phyloP scores from a whole-genome alignment of 2,888 invertebrate species.

The Melinaea marsaeus region DNA sequence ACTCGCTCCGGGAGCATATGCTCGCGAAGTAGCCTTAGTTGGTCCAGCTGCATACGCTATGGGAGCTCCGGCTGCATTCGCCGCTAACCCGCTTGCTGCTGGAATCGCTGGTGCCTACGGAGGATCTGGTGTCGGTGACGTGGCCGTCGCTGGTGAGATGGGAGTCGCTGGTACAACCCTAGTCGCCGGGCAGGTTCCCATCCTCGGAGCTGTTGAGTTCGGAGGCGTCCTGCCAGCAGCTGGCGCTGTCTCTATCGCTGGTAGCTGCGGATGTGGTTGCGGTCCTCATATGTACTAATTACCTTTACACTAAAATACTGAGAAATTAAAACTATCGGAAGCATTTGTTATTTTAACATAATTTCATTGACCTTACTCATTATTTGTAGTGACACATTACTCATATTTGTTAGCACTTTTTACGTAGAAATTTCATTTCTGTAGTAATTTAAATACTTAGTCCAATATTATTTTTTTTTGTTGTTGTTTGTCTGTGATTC shows the following conservation, averaged over 20 bases:
- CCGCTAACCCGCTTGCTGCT: background rate
- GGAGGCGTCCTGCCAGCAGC: constrained; percentile 36
- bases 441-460: too few relatives aligned
- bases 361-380: too few relatives aligned
- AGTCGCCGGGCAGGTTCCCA: constrained; percentile 40
- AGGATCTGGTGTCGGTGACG: constrained; percentile 35
- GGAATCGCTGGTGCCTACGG: constrained; percentile 30
- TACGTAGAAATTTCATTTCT: too few relatives aligned
- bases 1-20: too few relatives aligned
- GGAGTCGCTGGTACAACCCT: constrained; percentile 42
- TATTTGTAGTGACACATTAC: too few relatives aligned
- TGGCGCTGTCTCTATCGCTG: constrained; percentile 40
- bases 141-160: constrained; percentile 49
- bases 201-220: constrained; percentile 39
- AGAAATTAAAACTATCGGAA: background rate
- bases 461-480: too few relatives aligned
- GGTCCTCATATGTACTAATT: constrained; percentile 6
- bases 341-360: too few relatives aligned
- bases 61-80: constrained; percentile 22
- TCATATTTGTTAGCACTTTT: too few relatives aligned
- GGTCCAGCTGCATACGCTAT: background rate
- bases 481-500: too few relatives aligned
- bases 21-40: background rate
- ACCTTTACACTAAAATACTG: background rate
- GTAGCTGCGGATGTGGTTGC: constrained; percentile 36